A percentile compares a stretch with the other conserved stretches of the same genome.
Conservation (phyloP, 1,140 invertebrate species). For the Berghia stephanieae region DNA sequence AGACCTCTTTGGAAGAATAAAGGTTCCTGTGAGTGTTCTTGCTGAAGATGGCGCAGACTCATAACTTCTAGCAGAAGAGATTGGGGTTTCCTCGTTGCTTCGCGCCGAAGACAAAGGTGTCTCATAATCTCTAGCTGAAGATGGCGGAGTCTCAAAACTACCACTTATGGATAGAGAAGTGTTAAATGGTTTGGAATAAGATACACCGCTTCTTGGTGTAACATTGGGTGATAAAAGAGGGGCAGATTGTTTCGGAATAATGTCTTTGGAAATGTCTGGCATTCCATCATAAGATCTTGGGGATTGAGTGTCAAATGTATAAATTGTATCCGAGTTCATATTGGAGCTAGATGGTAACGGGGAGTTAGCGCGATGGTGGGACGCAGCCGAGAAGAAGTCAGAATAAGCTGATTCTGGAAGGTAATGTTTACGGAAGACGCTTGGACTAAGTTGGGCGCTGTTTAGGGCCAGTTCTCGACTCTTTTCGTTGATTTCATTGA, state of each 20-base stretch:
- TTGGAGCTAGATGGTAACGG: not conserved
- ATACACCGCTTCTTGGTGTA: no score
- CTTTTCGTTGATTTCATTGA: slow-evolving; percentile 59
- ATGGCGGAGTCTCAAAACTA: no score
- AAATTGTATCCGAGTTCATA: slow-evolving; percentile 21
- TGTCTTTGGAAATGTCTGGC: no score
- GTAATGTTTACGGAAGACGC: slow-evolving; percentile 44
- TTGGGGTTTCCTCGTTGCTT: slow-evolving; percentile 17
- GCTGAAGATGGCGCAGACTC: no score
- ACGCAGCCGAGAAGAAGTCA: slow-evolving; percentile 26
- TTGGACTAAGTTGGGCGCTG: slow-evolving; percentile 46
- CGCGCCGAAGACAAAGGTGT: not conserved
- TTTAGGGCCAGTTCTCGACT: slow-evolving; percentile 47
- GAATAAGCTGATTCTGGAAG: slow-evolving; percentile 34
- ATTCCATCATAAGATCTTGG: not conserved
- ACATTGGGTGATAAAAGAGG: no score
- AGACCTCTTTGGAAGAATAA: no score
- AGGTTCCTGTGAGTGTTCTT: no score
- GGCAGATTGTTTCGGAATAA: no score
- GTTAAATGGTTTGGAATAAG: no score
- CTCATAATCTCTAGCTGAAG: no score
- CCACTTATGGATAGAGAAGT: no score
- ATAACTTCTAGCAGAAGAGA: no score
- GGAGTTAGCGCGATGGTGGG: not conserved
- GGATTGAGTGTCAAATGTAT: not conserved